phyloP scores from a whole-genome alignment of 1,140 invertebrate species.

The Rhagoletis pomonella region DNA sequence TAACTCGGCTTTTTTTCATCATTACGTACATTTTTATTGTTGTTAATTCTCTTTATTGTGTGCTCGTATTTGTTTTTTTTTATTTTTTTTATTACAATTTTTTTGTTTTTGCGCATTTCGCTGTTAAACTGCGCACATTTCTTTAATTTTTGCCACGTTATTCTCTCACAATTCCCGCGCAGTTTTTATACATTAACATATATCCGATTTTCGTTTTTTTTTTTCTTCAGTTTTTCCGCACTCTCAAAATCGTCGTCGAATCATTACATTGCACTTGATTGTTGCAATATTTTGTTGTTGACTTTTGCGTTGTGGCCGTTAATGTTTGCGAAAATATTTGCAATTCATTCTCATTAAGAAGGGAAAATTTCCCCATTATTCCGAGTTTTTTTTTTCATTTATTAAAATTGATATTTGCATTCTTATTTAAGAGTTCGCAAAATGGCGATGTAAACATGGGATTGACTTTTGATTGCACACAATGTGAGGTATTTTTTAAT shows the following conservation, averaged over 20 bases:
- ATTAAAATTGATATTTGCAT: background rate
- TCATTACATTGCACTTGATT: background rate
- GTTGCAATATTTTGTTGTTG: background rate
- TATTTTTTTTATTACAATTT: background rate
- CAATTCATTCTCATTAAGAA: slow-evolving; percentile 7
- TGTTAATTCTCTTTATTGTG: slow-evolving; percentile 6
- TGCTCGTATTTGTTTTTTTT: background rate
- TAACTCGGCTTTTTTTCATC: slow-evolving; percentile 18
- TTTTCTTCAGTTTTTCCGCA: background rate
- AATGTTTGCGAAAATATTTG: slow-evolving; percentile 5
- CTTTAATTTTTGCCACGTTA: background rate
- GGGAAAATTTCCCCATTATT: background rate
- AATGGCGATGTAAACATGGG: background rate
- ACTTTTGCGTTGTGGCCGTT: background rate
- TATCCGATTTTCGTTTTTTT: background rate
- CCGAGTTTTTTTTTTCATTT: background rate
- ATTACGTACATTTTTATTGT: background rate
- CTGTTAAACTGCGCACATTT: slow-evolving; percentile 3
- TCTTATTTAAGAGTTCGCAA: background rate
- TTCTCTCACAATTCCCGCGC: background rate
- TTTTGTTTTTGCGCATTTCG: background rate
- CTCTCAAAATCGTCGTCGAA: background rate
- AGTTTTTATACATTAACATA: background rate
- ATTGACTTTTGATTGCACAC: background rate
- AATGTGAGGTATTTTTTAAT: background rate